These are phyloP conservation scores for Gallirallus australis DNA, from an alignment of 2,797 vertebrate genomes.

Conservation along the genomic window DNA sequence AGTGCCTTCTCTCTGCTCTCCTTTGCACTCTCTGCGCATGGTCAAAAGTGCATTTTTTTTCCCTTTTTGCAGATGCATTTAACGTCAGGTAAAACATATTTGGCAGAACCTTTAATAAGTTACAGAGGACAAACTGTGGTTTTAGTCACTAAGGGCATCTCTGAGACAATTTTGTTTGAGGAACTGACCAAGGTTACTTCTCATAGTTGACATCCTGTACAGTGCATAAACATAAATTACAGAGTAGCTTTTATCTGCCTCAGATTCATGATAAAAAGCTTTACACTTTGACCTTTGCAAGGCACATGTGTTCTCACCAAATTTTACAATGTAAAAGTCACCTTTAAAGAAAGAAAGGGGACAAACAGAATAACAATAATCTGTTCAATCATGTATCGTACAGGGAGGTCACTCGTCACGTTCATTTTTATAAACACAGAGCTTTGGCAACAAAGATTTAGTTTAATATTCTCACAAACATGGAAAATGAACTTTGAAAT, in stretches of 20 bases:
- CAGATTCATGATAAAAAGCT: slow-evolving; percentile 33
- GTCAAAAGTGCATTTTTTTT: not conserved
- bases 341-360: not conserved
- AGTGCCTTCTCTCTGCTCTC: not conserved
- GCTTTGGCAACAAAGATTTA: slow-evolving; percentile 25
- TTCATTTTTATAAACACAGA: not conserved
- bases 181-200: not conserved
- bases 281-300: not conserved
- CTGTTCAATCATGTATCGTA: not conserved
- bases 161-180: not conserved
- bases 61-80: not conserved
- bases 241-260: slow-evolving; percentile 13
- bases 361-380: not conserved
- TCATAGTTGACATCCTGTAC: not conserved
- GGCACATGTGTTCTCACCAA: not conserved
- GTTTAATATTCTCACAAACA: slow-evolving; percentile 35
- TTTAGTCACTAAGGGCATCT: not conserved
- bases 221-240: slow-evolving; percentile 22
- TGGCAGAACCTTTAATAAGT: not conserved
- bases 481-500: slow-evolving; percentile 48
- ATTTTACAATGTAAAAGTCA: slow-evolving; percentile 21
- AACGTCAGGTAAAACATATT: not conserved
- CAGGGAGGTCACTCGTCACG: not conserved
- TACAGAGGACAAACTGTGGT: not conserved
- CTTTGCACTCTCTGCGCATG: not conserved